Evolutionary conservation across 23 tunicate species (phyloP).

Genomic region (Halocynthia roretzi): DNA sequence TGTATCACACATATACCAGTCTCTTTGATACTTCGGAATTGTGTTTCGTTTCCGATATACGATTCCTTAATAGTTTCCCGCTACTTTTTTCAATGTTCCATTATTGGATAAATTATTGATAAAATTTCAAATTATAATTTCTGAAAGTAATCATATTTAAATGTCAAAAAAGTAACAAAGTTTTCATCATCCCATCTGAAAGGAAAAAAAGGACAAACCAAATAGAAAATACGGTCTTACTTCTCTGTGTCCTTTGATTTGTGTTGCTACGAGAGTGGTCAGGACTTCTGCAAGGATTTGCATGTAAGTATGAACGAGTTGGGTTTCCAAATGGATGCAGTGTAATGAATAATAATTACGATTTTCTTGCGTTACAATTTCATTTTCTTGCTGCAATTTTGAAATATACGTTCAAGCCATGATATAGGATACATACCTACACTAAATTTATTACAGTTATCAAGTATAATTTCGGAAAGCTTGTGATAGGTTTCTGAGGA

Average conservation of each 20-base stretch:
- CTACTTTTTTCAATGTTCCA: too few species aligned
- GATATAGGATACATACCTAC: not conserved
- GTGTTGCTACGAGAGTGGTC: slow-evolving; percentile 77
- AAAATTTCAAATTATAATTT: not conserved
- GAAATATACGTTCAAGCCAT: not conserved
- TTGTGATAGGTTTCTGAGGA: too few species aligned
- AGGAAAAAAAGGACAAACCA: not conserved
- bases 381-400: slow-evolving; percentile 84
- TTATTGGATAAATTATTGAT: not conserved
- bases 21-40: too few species aligned
- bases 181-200: not conserved
- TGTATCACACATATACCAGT: too few species aligned
- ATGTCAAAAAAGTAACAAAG: too few species aligned
- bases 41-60: too few species aligned
- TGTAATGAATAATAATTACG: slow-evolving; percentile 83
- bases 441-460: not conserved
- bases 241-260: slow-evolving; percentile 87
- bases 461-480: too few species aligned
- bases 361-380: slow-evolving; percentile 66
- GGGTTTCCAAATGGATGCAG: slow-evolving; percentile 93
- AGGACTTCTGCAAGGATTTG: slow-evolving; percentile 71
- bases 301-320: slow-evolving; percentile 69
- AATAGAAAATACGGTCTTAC: slow-evolving; percentile 14
- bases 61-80: too few species aligned
- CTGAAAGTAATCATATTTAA: too few species aligned